phyloP scores from a whole-genome alignment of 2,888 invertebrate genomes.

The Caenorhabditis afra region DNA sequence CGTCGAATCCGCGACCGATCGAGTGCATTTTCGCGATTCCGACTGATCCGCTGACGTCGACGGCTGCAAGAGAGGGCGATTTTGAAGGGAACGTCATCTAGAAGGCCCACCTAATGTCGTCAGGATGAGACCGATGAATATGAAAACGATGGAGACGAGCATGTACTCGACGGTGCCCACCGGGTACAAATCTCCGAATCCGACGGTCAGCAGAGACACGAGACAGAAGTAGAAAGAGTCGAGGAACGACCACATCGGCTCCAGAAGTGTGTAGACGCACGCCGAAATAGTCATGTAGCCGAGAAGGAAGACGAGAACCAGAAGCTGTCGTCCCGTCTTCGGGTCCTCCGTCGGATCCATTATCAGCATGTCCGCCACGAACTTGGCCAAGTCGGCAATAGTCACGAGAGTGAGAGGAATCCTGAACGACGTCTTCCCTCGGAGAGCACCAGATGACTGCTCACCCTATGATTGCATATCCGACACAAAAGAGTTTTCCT shows the following conservation, averaged over 20 bases:
- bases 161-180: conserved; percentile 68
- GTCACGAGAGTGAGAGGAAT: conserved; percentile 79
- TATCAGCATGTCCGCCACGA: conserved; percentile 73
- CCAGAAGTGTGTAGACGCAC: conserved; percentile 69
- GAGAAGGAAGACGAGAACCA: conserved; percentile 70
- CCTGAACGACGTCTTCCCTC: conserved; percentile 54
- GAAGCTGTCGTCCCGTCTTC: conserved; percentile 43
- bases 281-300: conserved; percentile 76
- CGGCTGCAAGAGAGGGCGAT: conserved; percentile 45
- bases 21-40: conserved; percentile 74
- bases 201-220: conserved; percentile 78
- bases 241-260: conserved; percentile 74
- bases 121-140: conserved; percentile 77
- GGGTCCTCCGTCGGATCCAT: conserved; percentile 59
- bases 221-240: conserved; percentile 80
- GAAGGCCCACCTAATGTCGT: conserved; percentile 58
- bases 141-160: conserved; percentile 76
- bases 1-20: conserved; percentile 69
- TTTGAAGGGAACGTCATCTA: neutral
- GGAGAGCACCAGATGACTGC: neutral
- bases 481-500: conserved; percentile 78
- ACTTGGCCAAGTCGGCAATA: conserved; percentile 79
- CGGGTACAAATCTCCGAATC: conserved; percentile 79
- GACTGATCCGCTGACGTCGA: conserved; percentile 74
- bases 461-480: conserved; percentile 77